These are phyloP conservation scores for Clarias laeviceps DNA, from an alignment of 2,797 vertebrate genomes.

Conservation along the genomic window DNA sequence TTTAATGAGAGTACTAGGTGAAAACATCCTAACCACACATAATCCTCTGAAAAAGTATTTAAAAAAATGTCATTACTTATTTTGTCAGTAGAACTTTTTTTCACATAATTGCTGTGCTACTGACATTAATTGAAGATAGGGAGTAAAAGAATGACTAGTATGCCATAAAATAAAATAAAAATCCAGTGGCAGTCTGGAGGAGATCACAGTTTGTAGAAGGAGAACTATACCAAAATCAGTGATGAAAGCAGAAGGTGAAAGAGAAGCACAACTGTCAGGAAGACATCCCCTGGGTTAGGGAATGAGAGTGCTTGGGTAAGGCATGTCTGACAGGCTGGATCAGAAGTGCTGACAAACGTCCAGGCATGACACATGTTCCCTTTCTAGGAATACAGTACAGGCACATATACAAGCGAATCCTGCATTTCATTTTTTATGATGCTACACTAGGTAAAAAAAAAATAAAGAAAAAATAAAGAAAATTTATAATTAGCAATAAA, in stretches of 20 bases:
- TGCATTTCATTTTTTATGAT: conserved; percentile 6
- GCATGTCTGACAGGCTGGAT: conserved; percentile 78
- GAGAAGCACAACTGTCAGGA: conserved; percentile 68
- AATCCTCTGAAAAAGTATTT: neutral
- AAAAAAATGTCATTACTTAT: neutral
- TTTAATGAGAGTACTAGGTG: conserved; percentile 6
- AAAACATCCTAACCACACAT: conserved; percentile 12
- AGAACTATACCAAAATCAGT: conserved; percentile 20
- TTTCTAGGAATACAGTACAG: conserved; percentile 8
- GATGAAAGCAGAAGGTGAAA: conserved; percentile 12
- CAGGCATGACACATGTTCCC: conserved; percentile 63
- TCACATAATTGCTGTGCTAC: neutral
- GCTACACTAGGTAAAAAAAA: conserved; percentile 15
- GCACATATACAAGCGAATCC: neutral
- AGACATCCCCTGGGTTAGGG: conserved; percentile 66
- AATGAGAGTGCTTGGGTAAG: conserved; percentile 63
- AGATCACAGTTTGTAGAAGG: conserved; percentile 17
- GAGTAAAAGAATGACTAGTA: neutral
- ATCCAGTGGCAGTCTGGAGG: neutral
- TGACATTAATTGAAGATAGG: neutral
- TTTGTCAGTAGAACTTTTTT: neutral
- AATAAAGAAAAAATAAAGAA: no score
- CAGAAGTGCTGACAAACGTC: conserved; percentile 73
- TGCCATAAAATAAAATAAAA: neutral
- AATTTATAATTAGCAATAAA: neutral